Evolutionary conservation across 2,113 vertebrate genomes (phyloP), one percentile per base, ranked within the genome.

Genomic region (Marcusenius ussheri): DNA sequence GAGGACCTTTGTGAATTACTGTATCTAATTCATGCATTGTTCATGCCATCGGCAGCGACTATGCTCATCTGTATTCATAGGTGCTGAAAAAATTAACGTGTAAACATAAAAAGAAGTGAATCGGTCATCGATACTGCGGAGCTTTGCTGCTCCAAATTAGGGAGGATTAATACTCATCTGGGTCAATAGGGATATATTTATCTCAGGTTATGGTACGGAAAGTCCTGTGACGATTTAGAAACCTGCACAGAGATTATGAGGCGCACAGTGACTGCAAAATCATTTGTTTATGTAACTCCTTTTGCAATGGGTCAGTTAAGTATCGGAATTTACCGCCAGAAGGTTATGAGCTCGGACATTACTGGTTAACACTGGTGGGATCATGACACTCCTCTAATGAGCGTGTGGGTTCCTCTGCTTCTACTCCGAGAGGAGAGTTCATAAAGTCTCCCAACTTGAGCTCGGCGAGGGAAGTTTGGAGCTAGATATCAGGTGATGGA

Each of bases 111-210:
- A 42, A 15, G 70, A 35, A 89, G 89, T 58, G 80, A 92, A 91
- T 93, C 92, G 91, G 90, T 93, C 92, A 93, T 91, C 90, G 87
- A 90, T 91, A 90, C 92, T 90, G 74, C 46, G 88, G 89, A 90
- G 86, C 46, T 90, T 50, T 31, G 15, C 66, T 77, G 15, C 27
- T 80, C 87, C 90, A 89, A 91, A 88, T 88, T 74, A 87, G 17
- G 0, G 70, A 39, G 11, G 70, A 77, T 77, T 31, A 77, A 77
- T 39, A 77, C 11, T 77, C 27, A 15, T 39, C 11, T 58, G 19
- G 42, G 42, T 88, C 35, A 88, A 66, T 19, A 58, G 19, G 13
- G 11, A 77, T 31, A 39, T 88, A 45, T 45, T 88, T 84, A 46
- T 31, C 83, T 47, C 83, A 84, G 83, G 45, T 84, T 84, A 49